These are phyloP conservation scores for Lutjanus campechanus DNA, from an alignment of 2,797 vertebrate genomes.

Conservation along the genomic window DNA sequence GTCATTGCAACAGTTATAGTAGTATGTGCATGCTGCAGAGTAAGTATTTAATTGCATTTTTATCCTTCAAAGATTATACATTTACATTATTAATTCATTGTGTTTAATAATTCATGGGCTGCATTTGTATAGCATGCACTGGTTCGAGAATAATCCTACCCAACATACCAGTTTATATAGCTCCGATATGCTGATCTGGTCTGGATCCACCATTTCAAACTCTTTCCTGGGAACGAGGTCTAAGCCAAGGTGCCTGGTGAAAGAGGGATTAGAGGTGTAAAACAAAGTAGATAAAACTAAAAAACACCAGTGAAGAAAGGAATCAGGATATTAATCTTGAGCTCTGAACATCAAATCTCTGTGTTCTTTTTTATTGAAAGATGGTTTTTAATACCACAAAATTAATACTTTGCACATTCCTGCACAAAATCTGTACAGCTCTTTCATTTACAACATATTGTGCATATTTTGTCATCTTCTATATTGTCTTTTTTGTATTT, in stretches of 20 bases:
- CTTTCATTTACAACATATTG: too few relatives aligned
- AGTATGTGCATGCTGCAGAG: slow-evolving; percentile 26
- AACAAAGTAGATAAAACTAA: background rate
- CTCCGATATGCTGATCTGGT: slow-evolving; percentile 98
- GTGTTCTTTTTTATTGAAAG: background rate
- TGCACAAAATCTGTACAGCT: too few relatives aligned
- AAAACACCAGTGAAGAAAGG: slow-evolving; percentile 16
- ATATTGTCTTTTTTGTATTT: too few relatives aligned
- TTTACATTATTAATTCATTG: slow-evolving; percentile 31
- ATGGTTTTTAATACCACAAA: too few relatives aligned
- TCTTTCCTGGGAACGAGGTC: slow-evolving; percentile 99
- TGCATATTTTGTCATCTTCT: too few relatives aligned
- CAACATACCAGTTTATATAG: slow-evolving; percentile 96
- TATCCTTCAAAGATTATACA: slow-evolving; percentile 25
- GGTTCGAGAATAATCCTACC: slow-evolving; percentile 26
- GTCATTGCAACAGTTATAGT: slow-evolving; percentile 38
- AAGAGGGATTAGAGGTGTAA: background rate
- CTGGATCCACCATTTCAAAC: slow-evolving; percentile 98
- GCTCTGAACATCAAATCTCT: background rate
- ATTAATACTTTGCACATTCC: too few relatives aligned
- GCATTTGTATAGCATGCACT: slow-evolving; percentile 10
- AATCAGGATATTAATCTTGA: background rate
- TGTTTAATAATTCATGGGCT: slow-evolving; percentile 33
- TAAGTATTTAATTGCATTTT: slow-evolving; percentile 18
- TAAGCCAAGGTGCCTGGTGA: slow-evolving; percentile 93